phyloP scores from a whole-genome alignment of 1,140 invertebrate genomes.

The Acromyrmex heyeri region DNA sequence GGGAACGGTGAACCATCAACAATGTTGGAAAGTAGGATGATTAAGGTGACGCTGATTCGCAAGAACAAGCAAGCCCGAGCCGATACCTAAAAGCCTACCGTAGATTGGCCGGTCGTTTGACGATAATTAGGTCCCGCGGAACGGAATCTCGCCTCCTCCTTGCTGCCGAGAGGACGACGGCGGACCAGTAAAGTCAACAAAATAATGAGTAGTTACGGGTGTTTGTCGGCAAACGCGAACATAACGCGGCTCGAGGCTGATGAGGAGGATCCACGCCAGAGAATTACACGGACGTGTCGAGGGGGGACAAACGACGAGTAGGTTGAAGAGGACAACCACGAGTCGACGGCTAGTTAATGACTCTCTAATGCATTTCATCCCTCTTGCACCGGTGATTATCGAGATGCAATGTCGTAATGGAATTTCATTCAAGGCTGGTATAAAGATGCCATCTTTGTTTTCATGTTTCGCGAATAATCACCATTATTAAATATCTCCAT shows the following conservation, averaged over 20 bases:
- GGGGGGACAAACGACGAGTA: conserved; percentile 67
- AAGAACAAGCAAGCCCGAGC: conserved; percentile 40
- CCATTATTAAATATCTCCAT: neutral
- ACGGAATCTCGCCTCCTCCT: conserved; percentile 37
- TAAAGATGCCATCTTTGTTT: neutral
- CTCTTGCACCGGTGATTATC: conserved; percentile 74
- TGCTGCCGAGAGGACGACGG: conserved; percentile 40
- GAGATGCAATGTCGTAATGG: conserved; percentile 47
- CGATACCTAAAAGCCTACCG: conserved; percentile 30
- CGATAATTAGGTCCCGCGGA: conserved; percentile 75
- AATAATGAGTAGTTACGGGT: conserved; percentile 77
- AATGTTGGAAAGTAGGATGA: conserved; percentile 16
- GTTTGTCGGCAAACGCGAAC: conserved; percentile 70
- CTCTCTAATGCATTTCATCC: conserved; percentile 79
- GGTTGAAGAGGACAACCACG: conserved; percentile 77
- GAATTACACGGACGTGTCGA: conserved; percentile 54
- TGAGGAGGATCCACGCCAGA: conserved; percentile 53
- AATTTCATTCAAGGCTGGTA: neutral
- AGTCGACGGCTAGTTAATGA: conserved; percentile 82
- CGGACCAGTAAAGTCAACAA: conserved; percentile 78
- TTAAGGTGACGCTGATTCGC: conserved; percentile 52
- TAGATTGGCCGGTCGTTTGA: conserved; percentile 61
- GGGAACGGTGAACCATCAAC: neutral
- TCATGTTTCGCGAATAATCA: neutral
- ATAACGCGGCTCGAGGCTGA: conserved; percentile 34